A percentile compares a stretch with the other conserved stretches of the same genome.
phyloP scores from a whole-genome alignment of 2,113 vertebrate species.

The Cricetomys ansorgei region DNA sequence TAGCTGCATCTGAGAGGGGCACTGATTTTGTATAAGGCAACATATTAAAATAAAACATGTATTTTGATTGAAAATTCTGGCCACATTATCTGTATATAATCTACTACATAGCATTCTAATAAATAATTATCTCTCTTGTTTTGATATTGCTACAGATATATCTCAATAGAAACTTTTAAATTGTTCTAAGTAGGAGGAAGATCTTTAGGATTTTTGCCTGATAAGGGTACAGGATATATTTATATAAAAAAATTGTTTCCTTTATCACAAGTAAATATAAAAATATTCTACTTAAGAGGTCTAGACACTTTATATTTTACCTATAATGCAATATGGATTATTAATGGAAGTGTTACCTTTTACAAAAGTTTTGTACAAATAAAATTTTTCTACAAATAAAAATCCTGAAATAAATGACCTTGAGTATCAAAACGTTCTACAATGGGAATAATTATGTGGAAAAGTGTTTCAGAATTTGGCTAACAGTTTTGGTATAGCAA shows the following conservation, averaged over 20 bases:
- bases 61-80: background rate
- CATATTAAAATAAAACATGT: background rate
- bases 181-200: background rate
- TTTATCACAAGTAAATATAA: background rate
- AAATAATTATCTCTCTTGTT: background rate
- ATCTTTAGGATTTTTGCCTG: background rate
- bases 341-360: background rate
- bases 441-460: background rate
- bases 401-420: background rate
- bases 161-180: background rate
- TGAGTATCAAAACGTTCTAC: background rate
- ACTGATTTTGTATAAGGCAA: background rate
- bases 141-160: background rate
- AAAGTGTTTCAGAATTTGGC: background rate
- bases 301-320: background rate
- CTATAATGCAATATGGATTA: background rate
- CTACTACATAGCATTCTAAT: background rate
- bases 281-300: background rate
- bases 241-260: background rate
- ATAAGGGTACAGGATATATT: background rate
- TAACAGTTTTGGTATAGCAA: background rate
- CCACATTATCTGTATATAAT: background rate
- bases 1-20: background rate
- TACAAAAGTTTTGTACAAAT: background rate
- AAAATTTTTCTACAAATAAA: constrained; percentile 27